phyloP scores from a whole-genome alignment of 92 coral and sea anemone species.

The Bergia sp. region DNA sequence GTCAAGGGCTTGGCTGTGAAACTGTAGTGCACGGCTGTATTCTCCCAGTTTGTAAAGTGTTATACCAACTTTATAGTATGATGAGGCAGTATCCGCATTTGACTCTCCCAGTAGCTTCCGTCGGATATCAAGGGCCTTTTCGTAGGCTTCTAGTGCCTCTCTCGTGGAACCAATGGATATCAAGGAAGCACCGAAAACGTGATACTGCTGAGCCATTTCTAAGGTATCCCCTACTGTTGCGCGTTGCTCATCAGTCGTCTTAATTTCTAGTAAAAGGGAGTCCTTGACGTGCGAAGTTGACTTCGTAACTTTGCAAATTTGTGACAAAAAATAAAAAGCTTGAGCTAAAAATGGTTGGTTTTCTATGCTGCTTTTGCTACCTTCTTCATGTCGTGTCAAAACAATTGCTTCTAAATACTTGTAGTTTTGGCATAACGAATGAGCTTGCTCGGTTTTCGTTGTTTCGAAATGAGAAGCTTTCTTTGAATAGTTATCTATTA shows the following conservation, averaged over 20 bases:
- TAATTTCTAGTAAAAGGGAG: neutral
- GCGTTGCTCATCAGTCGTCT: neutral
- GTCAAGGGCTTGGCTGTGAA: too few species aligned
- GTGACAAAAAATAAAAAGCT: neutral
- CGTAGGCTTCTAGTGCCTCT: conserved; percentile 1
- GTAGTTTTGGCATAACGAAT: neutral
- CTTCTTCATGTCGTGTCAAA: neutral
- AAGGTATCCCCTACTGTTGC: neutral
- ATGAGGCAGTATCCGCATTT: conserved; percentile 30
- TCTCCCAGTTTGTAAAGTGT: too few species aligned
- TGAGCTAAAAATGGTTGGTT: neutral
- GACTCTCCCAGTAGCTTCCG: conserved; percentile 5
- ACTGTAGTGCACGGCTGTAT: neutral
- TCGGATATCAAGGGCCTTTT: conserved; percentile 23
- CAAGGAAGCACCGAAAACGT: neutral
- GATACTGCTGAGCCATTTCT: neutral
- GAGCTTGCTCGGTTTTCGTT: neutral
- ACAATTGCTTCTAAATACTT: neutral
- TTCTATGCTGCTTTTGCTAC: neutral
- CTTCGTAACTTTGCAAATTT: neutral
- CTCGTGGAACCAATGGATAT: neutral
- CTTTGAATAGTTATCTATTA: neutral
- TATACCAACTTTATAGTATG: conserved; percentile 4
- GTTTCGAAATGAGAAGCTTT: neutral
- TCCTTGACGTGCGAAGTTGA: neutral